Evolutionary conservation across 1,140 invertebrate genomes (phyloP), one percentile per base, ranked within the genome.

Genomic region (Tachypleus tridentatus): DNA sequence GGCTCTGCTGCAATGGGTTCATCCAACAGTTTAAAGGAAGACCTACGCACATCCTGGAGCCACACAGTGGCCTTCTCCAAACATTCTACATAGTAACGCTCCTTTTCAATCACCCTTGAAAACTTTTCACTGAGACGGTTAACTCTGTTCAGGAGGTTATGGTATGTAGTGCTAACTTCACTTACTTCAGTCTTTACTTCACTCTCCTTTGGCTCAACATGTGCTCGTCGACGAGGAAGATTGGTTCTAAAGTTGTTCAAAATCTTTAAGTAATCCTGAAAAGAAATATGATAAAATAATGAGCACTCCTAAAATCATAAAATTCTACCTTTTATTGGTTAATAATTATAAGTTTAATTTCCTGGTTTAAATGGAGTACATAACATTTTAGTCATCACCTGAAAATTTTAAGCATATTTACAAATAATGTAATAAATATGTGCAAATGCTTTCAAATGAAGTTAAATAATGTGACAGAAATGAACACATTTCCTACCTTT

Each of bases 1-100:
- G 93, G 89, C 72, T 96, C 93, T 0, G 87, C 89, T 50, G 86
- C 89, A 59, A 91, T 82, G 0, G 86, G 83, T 73, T 96, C 93
- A 5, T 87, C 85, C 11, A 93, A 79, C 10, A 90, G 76, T 58
- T 86, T 83, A 4, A 82, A 82, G 0, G 87, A 83, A 76, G 86
- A 85, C 0, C 88, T 87, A 72, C 93, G 88, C 10, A 87, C 81
- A 64, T 90, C 88, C 50, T 84, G 82, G 63, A 97, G 74, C 93
- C 93, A 97, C 1, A 82, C 76, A 59, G 82, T 82, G 4, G 91
- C 89, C 70, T 91, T 88, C 53, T 93, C 87, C 3, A 94, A 72
- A 87, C 85, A 72, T 93, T 91, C 9, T 82, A 78, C 83, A 73
- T 93, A 95, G 58, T 92, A 86, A 9, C 85, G 81, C 65, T 92